Base-by-base conservation (phyloP, 2,888 invertebrate genomes). In the Nephrotoma guestfalica region DNA sequence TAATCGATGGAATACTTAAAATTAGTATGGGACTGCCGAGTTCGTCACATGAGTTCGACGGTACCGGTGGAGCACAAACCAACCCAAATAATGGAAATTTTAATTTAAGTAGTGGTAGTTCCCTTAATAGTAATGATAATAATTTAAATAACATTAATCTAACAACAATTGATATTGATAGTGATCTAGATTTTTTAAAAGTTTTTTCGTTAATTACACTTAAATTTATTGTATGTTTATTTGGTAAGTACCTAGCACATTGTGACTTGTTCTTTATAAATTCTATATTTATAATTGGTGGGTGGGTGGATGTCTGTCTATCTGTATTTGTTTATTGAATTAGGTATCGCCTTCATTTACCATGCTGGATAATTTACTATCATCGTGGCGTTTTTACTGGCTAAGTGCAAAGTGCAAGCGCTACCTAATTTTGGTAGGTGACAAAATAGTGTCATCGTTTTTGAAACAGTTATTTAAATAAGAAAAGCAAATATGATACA, bases 1-100 rank as follows among this genome's bases (percentile, higher is more conserved):
- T 98, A 90, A 96, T 98, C 92, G 98, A 98, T 93, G 97, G 97
- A 92, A 94, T 98, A 89, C 93, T 98, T 88, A 95, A 96, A 93
- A 94, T 95, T 89, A 95, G 96, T 90, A 93, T 96, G 90, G 96
- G 96, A 83, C 91, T 96, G 89, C 93, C 95, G 86, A 92, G 93
- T 88, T 91, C 92, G 4, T 89, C 90, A 88, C 71, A 71, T 30
- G 71, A 87, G 87, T 45, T 30, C 13, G 18, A 84, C 41, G n/a
- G 41, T 84, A 6, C 41, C 3, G 42, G 9, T 9, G 41, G 90
- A n/a, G n/a, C 85, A 41, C 71, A 71, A 71, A 71, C 30, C 7
- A 47, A 47, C 13, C 11, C 51, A 86, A 47, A 71, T 71, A 71
- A 71, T 71, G 71, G 71, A 71, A 71, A 30, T 71, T 71, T 71